phyloP scores from a whole-genome alignment of 2,113 vertebrate genomes.

The Gobius niger region DNA sequence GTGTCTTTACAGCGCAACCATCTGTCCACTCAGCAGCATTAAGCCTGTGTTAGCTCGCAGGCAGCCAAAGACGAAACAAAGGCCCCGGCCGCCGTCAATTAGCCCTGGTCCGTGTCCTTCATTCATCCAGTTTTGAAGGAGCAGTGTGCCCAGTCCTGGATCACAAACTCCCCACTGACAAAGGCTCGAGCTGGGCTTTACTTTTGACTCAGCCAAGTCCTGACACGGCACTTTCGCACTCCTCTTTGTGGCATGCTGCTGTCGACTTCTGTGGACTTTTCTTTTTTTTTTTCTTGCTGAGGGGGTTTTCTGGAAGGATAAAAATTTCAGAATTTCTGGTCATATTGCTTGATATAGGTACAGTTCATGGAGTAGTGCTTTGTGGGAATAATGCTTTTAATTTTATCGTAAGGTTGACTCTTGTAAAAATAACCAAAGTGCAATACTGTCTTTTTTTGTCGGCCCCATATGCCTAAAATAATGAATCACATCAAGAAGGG shows the following conservation, averaged over 20 bases:
- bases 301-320: no score
- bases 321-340: no score
- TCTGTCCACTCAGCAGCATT: constrained; percentile 64
- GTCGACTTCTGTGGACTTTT: neutral
- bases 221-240: constrained; percentile 6
- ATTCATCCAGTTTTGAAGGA: constrained; percentile 27
- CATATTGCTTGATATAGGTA: no score
- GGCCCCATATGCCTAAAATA: no score
- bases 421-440: no score
- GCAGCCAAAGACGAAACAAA: constrained; percentile 67
- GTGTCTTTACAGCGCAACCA: constrained; percentile 50
- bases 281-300: neutral
- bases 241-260: neutral
- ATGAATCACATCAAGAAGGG: no score
- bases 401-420: no score
- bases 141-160: constrained; percentile 40
- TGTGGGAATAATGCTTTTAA: no score
- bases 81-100: constrained; percentile 66
- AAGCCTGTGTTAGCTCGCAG: constrained; percentile 40
- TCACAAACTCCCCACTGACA: constrained; percentile 43
- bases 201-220: constrained; percentile 24
- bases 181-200: constrained; percentile 37
- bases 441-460: no score
- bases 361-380: no score
- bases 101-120: constrained; percentile 48